Evolutionary conservation across 2,888 invertebrate genomes (phyloP), one percentile per base, ranked within the genome.

Genomic region (Choristoneura rosaceana): DNA sequence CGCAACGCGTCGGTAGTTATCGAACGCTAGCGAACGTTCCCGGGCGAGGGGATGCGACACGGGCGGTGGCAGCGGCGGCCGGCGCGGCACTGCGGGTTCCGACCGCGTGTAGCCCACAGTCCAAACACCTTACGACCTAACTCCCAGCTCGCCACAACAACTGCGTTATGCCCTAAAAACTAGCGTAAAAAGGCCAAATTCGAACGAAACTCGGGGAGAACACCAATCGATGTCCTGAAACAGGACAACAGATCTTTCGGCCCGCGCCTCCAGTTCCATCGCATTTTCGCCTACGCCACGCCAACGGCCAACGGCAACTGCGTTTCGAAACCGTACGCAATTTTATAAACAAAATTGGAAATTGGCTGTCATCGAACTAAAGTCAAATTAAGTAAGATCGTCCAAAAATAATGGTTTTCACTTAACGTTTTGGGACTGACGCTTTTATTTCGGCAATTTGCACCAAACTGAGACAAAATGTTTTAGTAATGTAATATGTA

Each of bases 181-280:
- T 71, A 73, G 38, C 68, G 38, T 43, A 70, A 73, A 89, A 78
- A 78, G 81, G 50, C 73, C 68, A 78, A 66, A 80, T 78, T 89
- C 74, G 74, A 47, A 43, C 61, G 70, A 33, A 34, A 59, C 61
- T 14, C 9, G 64, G 65, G 25, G 69, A 80, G 81, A 84, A 86
- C 85, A 84, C 91, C 89, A 93, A 94, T 93, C 93, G 93, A 94
- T 93, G 93, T 89, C 87, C 90, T 88, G 90, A 86, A 91, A 90
- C 91, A 91, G 91, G 91, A 91, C 90, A 89, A 89, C 90, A 87
- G 85, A 89, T 90, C 91, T 88, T 87, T 90, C 88, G 92, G 92
- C 90, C 90, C 89, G 88, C 90, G 88, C 89, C 60, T 68, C 71
- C 67, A 70, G 58, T 88, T 83, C 88, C 86, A 83, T 82, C 83